Evolutionary conservation across 2,113 vertebrate genomes (phyloP), one percentile per base, ranked within the genome.

Genomic region (Bubo scandiacus): DNA sequence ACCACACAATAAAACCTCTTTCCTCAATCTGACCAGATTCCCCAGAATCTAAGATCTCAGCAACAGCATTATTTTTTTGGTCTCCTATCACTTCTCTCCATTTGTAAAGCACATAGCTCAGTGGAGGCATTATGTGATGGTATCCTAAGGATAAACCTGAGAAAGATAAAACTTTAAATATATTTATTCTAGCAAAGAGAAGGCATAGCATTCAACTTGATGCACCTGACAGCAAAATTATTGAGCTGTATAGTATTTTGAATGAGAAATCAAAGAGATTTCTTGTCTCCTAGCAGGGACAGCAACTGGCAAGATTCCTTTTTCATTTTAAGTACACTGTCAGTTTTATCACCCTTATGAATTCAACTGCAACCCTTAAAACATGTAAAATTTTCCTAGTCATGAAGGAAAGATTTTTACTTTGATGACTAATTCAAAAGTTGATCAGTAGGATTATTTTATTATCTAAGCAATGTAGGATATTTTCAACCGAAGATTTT

Each of bases 241-340:
- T 59, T 84, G 61, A 92, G 81, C 38, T 89, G 68, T 19, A 55
- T 22, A 54, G 52, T 81, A 79, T 91, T 89, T 94, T 85, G 78
- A 96, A 92, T 51, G 58, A 81, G 77, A 94, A 92, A 94, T 87
- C 71, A 87, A 94, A 95, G 91, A 90, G 49, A 87, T 82, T 89
- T 94, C 68, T 71, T 54, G 22, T 92, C 73, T 94, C 73, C 32
- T 85, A 91, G 36, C 58, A 94, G 30, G 73, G 61, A 87, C 4
- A 85, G 62, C 29, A 83, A 65, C 61, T 87, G 78, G 84, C 78
- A 89, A 92, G 65, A 59, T 55, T 94, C 21, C 14, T 74, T 68
- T 86, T 78, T 83, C 45, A 83, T 86, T 63, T 79, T 77, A 93
- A 94, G 49, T 66, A 86, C 17, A 47, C 72, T 86, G 91, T 73